Evolutionary conservation across 2,797 vertebrate genomes (phyloP), one percentile per base, ranked within the genome.

Genomic region (Adelosebastes latens): DNA sequence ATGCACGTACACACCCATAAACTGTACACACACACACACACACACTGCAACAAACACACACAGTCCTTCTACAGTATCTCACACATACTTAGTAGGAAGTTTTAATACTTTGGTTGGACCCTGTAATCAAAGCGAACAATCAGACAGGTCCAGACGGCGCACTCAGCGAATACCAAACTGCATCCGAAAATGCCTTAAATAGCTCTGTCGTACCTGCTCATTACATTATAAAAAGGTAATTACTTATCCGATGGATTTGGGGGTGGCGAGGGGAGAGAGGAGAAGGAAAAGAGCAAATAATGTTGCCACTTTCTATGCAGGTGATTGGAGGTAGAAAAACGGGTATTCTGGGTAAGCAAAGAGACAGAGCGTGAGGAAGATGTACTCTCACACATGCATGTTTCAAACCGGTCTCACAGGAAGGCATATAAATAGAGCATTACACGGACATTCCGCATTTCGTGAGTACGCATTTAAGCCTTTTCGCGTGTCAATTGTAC

Each of bases 51-150:
- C 64, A 65, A 25, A 63, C 52, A 27, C 73, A 63, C 52, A 22
- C 71, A 27, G 11, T 16, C 68, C 60, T 34, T 32, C 60, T 22
- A 32, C 52, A 16, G 25, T 36, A 34, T 49, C 83, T 81, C 79
- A 52, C 76, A 71, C 71, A 59, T 10, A 55, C 39, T 22, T 22
- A 25, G 77, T 32, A 82, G 81, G 73, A 88, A 18, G 86, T 82
- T 89, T 75, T 79, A 74, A 72, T 82, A 49, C 65, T 70, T 71
- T 25, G 42, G 36, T 55, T 85, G 78, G 74, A 87, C 61, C 79
- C 87, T 91, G 80, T 89, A 87, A 92, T 94, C 92, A 93, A 88
- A 90, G 81, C 8, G 63, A 93, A 89, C 88, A 87, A 88, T 90
- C 75, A 84, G 86, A 66, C 94, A 92, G 88, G 94, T 88, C 84